These are phyloP conservation scores for Tricholaema leucomelas DNA, from an alignment of 2,113 vertebrate genomes.

Conservation along the genomic window DNA sequence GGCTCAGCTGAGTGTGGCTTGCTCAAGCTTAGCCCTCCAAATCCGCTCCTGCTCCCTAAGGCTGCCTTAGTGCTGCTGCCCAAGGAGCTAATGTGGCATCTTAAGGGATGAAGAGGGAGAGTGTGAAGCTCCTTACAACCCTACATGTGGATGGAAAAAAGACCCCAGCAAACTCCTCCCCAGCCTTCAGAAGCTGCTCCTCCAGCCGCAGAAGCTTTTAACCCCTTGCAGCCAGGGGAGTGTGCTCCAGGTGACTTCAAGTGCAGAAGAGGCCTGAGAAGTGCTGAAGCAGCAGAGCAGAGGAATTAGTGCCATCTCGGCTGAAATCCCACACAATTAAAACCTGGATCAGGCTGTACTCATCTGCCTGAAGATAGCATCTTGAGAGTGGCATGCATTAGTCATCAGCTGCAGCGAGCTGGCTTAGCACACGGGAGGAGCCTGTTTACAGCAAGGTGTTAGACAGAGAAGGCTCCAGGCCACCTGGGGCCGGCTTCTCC, in stretches of 20 bases:
- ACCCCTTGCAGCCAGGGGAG: conserved; percentile 61
- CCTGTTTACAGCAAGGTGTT: background rate
- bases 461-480: background rate
- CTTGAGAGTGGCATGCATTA: conserved; percentile 61
- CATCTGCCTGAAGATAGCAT: conserved; percentile 58
- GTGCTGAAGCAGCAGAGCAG: conserved; percentile 72
- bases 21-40: background rate
- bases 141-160: too few relatives aligned
- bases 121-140: background rate
- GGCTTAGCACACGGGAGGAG: background rate
- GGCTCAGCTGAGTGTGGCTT: background rate
- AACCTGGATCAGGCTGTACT: conserved; percentile 71
- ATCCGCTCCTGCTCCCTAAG: background rate
- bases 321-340: conserved; percentile 76
- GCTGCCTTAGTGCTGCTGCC: background rate
- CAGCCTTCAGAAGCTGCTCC: background rate
- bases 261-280: conserved; percentile 39
- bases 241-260: conserved; percentile 61
- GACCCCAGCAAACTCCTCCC: background rate
- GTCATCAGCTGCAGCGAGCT: conserved; percentile 49
- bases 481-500: background rate
- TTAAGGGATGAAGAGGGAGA: background rate
- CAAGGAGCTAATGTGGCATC: background rate
- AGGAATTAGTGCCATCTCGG: conserved; percentile 70
- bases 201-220: conserved; percentile 49